phyloP scores from a whole-genome alignment of 2,113 vertebrate genomes.

The Redunca redunca region DNA sequence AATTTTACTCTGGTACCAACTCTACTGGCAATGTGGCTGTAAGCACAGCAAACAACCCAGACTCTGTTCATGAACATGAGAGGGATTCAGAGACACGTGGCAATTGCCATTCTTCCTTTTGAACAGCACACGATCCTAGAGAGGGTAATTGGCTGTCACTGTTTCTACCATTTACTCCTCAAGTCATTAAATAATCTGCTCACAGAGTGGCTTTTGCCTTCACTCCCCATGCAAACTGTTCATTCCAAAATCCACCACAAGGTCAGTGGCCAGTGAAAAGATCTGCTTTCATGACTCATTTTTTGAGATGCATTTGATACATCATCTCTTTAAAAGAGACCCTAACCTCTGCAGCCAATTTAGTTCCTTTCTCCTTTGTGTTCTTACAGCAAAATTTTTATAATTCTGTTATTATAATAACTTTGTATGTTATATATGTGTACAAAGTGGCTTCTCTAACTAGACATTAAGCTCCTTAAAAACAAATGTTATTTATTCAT shows the following conservation, averaged over 20 bases:
- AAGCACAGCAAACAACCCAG: neutral
- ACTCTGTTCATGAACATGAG: neutral
- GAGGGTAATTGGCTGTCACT: neutral
- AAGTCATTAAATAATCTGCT: neutral
- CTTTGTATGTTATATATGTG: neutral
- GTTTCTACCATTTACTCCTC: neutral
- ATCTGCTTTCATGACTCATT: neutral
- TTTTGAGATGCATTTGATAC: neutral
- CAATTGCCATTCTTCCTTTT: neutral
- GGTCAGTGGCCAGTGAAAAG: neutral
- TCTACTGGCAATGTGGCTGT: neutral
- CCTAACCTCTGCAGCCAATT: neutral
- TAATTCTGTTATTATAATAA: neutral
- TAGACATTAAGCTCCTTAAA: neutral
- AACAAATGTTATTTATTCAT: neutral
- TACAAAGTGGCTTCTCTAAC: neutral
- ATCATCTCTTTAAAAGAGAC: neutral
- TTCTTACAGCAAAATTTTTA: neutral
- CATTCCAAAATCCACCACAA: neutral
- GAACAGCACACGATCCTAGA: neutral
- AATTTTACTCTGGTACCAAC: neutral
- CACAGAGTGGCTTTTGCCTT: neutral
- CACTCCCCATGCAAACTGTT: neutral
- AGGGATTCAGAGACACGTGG: accelerated
- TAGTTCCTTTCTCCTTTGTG: neutral